These are phyloP conservation scores for Phenacoccus solenopsis DNA, from an alignment of 1,140 invertebrate species.

Conservation along the genomic window DNA sequence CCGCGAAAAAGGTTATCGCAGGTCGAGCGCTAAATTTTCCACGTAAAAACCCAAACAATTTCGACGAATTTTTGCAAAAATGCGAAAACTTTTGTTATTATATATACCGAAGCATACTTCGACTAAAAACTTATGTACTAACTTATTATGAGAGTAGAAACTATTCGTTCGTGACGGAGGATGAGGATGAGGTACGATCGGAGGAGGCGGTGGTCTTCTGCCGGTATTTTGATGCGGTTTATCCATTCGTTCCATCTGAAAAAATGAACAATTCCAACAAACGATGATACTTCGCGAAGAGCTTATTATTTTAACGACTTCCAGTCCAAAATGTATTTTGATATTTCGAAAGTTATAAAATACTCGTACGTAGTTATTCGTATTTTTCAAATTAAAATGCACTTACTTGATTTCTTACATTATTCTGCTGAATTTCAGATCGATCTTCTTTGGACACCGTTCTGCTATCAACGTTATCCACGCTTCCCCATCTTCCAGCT, in stretches of 20 bases:
- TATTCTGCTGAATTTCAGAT: conserved; percentile 28
- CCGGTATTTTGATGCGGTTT: conserved; percentile 30
- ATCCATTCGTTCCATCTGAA: conserved; percentile 36
- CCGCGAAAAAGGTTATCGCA: too few relatives aligned
- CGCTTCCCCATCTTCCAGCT: conserved; percentile 44
- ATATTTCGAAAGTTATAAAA: neutral
- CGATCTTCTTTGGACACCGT: conserved; percentile 29
- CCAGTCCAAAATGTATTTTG: neutral
- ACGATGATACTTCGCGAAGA: neutral
- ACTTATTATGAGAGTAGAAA: conserved; percentile 32
- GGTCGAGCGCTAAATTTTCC: too few relatives aligned
- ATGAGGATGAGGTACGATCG: conserved; percentile 29
- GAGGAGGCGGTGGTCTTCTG: conserved; percentile 53
- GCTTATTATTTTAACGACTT: conserved; percentile 1
- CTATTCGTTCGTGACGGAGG: conserved; percentile 30
- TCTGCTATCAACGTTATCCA: conserved; percentile 32
- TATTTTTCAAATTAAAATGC: neutral
- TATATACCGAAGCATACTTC: neutral
- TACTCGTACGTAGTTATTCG: too few relatives aligned
- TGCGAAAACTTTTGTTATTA: neutral
- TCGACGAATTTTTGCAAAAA: too few relatives aligned
- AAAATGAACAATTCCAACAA: conserved; percentile 18
- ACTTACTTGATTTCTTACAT: conserved; percentile 29
- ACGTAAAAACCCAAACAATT: too few relatives aligned
- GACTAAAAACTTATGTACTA: neutral